Base-by-base conservation (phyloP, 2,113 vertebrate species). In the Coreoperca whiteheadi region DNA sequence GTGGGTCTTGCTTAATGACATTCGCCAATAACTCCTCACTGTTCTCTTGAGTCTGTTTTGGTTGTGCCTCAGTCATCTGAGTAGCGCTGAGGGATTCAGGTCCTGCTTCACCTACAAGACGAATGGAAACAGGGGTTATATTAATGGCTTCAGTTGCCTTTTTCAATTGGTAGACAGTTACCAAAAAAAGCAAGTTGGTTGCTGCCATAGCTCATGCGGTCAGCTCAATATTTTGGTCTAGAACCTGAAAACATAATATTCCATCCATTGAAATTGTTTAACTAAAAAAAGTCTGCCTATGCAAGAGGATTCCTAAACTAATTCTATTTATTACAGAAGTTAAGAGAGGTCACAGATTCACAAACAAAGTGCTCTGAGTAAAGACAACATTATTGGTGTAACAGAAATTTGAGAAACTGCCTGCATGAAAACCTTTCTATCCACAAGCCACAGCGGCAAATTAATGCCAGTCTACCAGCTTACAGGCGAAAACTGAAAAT, bases 1-100 rank as follows among this genome's bases (percentile, higher is more conserved):
- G 88, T 46, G 73, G 32, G 70, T 89, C 79, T 71, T 86, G 84
- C 11, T 61, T 85, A 2, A 89, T 77, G 39, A 83, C 16, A 46
- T 73, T 70, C 60, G 75, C 87, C 39, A 86, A 48, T n/a, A 86
- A 57, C 51, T 92, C 91, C 51, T 93, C 88, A 32, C n/a, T 61
- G 79, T 64, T 87, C 75, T 81, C 85, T 16, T 69, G 82, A 61
- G 81, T 32, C n/a, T 79, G 75, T 64, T 54, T 64, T n/a, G 57
- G 43, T 64, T 83, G 71, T 51, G 61, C 25, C 2, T 90, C 86
- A 0, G 28, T 70, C 15, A 30, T 28, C 56, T 87, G 89, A 66
- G 46, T 6, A 2, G 30, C 0, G 2, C 41, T 81, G 41, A 70
- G 83, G 21, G 81, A 73, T 53, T 83, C 68, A 56, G 68, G 34